Percentiles rank a stretch among this genome's conserved stretches.
Conservation (phyloP, 1,140 invertebrate genomes). For the Arctopsyche grandis region DNA sequence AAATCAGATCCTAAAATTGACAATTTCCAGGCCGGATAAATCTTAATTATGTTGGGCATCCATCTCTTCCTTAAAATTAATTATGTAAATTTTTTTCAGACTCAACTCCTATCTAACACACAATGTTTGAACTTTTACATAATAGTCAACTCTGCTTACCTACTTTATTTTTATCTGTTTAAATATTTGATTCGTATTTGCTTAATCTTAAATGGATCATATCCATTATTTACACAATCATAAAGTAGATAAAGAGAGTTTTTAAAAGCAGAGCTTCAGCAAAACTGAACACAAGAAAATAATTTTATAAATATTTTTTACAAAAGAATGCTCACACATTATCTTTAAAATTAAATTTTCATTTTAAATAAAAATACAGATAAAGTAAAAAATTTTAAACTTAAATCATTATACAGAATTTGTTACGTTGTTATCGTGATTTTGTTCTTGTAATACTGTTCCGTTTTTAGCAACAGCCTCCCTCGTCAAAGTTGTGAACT, state of each 20-base stretch:
- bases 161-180: neutral
- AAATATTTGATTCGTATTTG: too few species aligned
- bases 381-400: too few species aligned
- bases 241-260: too few species aligned
- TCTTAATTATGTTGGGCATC: neutral
- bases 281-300: too few species aligned
- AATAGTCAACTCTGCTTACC: neutral
- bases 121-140: slow-evolving; percentile 4
- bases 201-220: too few species aligned
- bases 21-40: slow-evolving; percentile 32
- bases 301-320: too few species aligned
- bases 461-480: slow-evolving; percentile 36
- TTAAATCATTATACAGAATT: slow-evolving; percentile 43
- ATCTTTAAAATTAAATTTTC: too few species aligned
- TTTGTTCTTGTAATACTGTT: slow-evolving; percentile 23
- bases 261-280: too few species aligned
- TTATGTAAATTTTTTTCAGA: slow-evolving; percentile 2
- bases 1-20: slow-evolving; percentile 36
- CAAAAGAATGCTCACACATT: too few species aligned
- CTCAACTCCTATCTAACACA: neutral
- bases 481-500: slow-evolving; percentile 43
- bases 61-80: neutral
- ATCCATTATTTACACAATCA: too few species aligned
- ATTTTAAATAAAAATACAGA: too few species aligned
- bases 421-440: slow-evolving; percentile 27